Evolutionary conservation across 2,797 vertebrate genomes (phyloP).

Genomic region (Crocidura indochinensis): DNA sequence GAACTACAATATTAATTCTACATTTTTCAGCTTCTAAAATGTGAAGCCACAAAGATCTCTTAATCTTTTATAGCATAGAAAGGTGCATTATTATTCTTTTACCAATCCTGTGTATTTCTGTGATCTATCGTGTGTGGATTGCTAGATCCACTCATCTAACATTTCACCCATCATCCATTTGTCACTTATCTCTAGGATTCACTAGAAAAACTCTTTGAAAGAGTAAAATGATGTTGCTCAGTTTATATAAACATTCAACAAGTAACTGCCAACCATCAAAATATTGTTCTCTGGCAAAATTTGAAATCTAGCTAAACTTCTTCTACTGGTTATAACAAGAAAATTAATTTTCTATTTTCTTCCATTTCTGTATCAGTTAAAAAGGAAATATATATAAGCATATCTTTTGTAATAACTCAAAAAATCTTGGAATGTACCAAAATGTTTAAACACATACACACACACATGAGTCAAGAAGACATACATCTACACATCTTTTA

Average conservation of each 20-base stretch:
- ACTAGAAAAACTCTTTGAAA: neutral
- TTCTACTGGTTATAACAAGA: neutral
- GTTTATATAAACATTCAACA: slow-evolving; percentile 9
- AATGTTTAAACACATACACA: slow-evolving; percentile 79
- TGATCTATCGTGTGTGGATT: too few relatives aligned
- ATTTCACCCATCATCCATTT: too few relatives aligned
- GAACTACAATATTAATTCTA: neutral
- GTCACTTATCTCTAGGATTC: neutral
- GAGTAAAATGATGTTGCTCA: neutral
- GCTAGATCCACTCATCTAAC: too few relatives aligned
- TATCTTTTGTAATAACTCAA: slow-evolving; percentile 16
- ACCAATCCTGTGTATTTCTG: too few relatives aligned
- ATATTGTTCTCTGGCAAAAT: slow-evolving; percentile 24
- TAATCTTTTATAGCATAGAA: slow-evolving; percentile 15
- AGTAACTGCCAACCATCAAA: neutral
- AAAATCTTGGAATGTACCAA: slow-evolving; percentile 31
- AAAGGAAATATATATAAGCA: slow-evolving; percentile 26
- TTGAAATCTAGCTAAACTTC: slow-evolving; percentile 28
- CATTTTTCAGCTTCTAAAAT: slow-evolving; percentile 14
- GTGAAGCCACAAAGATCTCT: slow-evolving; percentile 24
- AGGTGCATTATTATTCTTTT: too few relatives aligned
- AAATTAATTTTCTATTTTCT: slow-evolving; percentile 48
- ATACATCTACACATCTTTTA: slow-evolving; percentile 82
- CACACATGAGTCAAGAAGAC: slow-evolving; percentile 76
- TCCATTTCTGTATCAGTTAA: neutral